Evolutionary conservation across 2,797 vertebrate species (phyloP).

Genomic region (Chaenodraco wilsoni): DNA sequence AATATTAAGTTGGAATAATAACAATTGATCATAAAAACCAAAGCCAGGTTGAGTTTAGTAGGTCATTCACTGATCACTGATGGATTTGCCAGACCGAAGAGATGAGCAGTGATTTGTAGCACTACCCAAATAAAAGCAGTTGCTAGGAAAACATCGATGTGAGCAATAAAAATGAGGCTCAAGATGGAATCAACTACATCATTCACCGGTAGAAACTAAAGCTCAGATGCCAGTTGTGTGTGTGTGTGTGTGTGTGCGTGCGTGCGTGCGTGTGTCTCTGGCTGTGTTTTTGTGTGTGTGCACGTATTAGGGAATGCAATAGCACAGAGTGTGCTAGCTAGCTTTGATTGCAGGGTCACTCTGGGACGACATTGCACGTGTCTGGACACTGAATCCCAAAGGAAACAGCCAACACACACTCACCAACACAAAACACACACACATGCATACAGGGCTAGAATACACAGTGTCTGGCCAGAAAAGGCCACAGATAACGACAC

Average conservation of each 20-base stretch:
- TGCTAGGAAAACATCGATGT: slow-evolving; percentile 61
- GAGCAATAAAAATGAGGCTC: slow-evolving; percentile 42
- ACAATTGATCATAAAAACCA: too few species aligned
- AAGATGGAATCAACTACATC: slow-evolving; percentile 59
- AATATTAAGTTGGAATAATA: too few species aligned
- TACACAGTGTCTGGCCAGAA: slow-evolving; percentile 56
- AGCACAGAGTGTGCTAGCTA: slow-evolving; percentile 36
- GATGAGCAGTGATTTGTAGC: slow-evolving; percentile 46
- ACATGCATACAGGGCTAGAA: slow-evolving; percentile 37
- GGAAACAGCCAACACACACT: slow-evolving; percentile 33
- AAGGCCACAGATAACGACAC: slow-evolving; percentile 63
- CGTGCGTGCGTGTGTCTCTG: too few species aligned
- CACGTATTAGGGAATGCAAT: slow-evolving; percentile 5
- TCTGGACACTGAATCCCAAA: slow-evolving; percentile 53
- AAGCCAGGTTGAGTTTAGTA: slow-evolving; percentile 34
- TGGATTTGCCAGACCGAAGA: slow-evolving; percentile 54
- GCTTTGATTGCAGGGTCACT: slow-evolving; percentile 65
- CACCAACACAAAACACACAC: slow-evolving; percentile 21
- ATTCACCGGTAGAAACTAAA: slow-evolving; percentile 40
- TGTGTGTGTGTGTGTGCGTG: background rate
- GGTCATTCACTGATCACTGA: slow-evolving; percentile 44
- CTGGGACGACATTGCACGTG: slow-evolving; percentile 51
- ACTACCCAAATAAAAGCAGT: slow-evolving; percentile 58
- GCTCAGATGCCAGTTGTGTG: slow-evolving; percentile 48
- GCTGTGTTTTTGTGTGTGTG: background rate